These are phyloP conservation scores for Nasonovia ribisnigri DNA, from an alignment of 2,888 invertebrate species.

Conservation along the genomic window DNA sequence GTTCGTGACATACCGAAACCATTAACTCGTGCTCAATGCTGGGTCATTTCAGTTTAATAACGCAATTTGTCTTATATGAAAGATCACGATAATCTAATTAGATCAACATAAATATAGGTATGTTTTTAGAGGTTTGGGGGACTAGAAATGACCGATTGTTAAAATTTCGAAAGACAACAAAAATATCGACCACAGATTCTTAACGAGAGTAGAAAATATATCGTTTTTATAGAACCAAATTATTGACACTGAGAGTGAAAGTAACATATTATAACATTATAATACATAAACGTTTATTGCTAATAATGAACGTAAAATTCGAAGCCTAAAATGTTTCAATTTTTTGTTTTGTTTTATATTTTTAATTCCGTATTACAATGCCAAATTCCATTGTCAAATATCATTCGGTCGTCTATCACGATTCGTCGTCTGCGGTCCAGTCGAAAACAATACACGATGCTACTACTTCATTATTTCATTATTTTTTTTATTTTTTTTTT, in stretches of 20 bases:
- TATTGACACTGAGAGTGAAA: constrained; percentile 47
- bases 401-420: constrained; percentile 57
- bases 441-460: constrained; percentile 55
- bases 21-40: constrained; percentile 30
- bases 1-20: constrained; percentile 57
- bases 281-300: constrained; percentile 30
- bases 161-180: constrained; percentile 47
- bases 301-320: constrained; percentile 56
- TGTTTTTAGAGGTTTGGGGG: constrained; percentile 21
- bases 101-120: constrained; percentile 18
- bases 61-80: constrained; percentile 53
- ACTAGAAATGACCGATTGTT: constrained; percentile 33
- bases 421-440: constrained; percentile 60
- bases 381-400: constrained; percentile 58
- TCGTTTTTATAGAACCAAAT: constrained; percentile 48
- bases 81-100: constrained; percentile 64
- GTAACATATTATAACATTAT: constrained; percentile 14
- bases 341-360: constrained; percentile 29
- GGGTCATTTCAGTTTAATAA: constrained; percentile 50
- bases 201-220: constrained; percentile 46
- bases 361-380: constrained; percentile 38
- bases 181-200: constrained; percentile 10
- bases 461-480: constrained; percentile 56
- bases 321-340: constrained; percentile 39
- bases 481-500: constrained; percentile 20